A percentile compares a stretch with the other conserved stretches of the same genome.
Evolutionary conservation across 1,140 invertebrate species (phyloP).

Genomic region (Drosophila nasuta): DNA sequence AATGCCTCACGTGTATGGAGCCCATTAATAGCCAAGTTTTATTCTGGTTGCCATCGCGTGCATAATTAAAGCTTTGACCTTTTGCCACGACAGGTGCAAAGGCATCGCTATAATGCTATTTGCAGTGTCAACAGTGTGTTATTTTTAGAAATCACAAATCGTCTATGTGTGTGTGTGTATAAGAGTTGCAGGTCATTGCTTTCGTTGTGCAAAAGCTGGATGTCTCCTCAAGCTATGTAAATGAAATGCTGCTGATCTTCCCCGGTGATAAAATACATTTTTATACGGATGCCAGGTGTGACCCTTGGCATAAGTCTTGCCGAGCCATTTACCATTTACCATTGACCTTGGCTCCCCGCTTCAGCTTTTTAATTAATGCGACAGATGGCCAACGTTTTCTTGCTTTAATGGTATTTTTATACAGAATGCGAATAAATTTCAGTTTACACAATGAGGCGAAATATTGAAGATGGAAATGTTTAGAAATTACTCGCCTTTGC

Average conservation of each 20-base stretch:
- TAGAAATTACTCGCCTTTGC: not conserved
- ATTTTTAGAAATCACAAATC: constrained; percentile 27
- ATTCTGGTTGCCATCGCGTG: constrained; percentile 58
- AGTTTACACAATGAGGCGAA: constrained; percentile 1
- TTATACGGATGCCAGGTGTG: constrained; percentile 45
- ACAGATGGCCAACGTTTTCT: constrained; percentile 8
- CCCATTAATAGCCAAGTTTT: constrained; percentile 53
- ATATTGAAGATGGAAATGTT: not conserved
- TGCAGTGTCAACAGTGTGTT: constrained; percentile 10
- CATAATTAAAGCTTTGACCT: constrained; percentile 60
- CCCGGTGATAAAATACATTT: constrained; percentile 41
- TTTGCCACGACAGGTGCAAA: constrained; percentile 39
- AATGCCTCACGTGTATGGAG: constrained; percentile 21
- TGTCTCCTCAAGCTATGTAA: constrained; percentile 1
- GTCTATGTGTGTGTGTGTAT: not conserved
- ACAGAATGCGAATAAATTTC: constrained; percentile 48
- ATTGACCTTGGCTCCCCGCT: constrained; percentile 18
- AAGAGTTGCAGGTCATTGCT: constrained; percentile 10
- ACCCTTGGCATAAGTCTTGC: constrained; percentile 65
- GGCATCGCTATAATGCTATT: constrained; percentile 50
- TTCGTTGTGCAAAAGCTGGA: constrained; percentile 2
- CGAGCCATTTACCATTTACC: constrained; percentile 53
- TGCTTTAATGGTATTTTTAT: constrained; percentile 65
- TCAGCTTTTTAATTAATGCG: constrained; percentile 68
- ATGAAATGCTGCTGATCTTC: constrained; percentile 19